phyloP scores from a whole-genome alignment of 2,113 vertebrate species.

The Seriola aureovittata region DNA sequence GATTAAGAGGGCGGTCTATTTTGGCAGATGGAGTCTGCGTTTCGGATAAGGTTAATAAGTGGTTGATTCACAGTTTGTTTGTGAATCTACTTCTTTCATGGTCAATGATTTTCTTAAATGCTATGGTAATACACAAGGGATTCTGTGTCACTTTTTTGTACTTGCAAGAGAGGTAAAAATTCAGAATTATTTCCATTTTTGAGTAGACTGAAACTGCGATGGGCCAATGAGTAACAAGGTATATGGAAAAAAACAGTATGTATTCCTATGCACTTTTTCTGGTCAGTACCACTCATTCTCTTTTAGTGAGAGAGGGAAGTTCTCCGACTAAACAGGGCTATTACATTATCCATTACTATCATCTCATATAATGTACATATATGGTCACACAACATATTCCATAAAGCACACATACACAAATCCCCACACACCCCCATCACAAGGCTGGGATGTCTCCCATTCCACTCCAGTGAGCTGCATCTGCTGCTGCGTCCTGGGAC shows the following conservation, averaged over 20 bases:
- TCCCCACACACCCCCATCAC: background rate
- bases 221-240: background rate
- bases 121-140: too few species aligned
- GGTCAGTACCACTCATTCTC: too few species aligned
- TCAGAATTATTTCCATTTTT: background rate
- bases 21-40: background rate
- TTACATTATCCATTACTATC: background rate
- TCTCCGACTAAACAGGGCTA: background rate
- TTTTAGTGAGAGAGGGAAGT: too few species aligned
- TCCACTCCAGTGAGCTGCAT: conserved; percentile 46
- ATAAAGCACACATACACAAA: background rate
- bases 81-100: too few species aligned
- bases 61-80: too few species aligned
- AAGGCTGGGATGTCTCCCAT: conserved; percentile 26
- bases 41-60: too few species aligned
- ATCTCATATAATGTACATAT: background rate
- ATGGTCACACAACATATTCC: background rate
- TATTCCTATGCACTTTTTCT: background rate
- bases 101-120: too few species aligned
- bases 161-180: background rate
- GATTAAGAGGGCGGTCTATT: too few species aligned
- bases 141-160: too few species aligned
- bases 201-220: background rate
- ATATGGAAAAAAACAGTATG: background rate
- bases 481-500: conserved; percentile 44